These are phyloP conservation scores for Pantelozetes paolii DNA, from an alignment of 2,888 invertebrate genomes.

Conservation along the genomic window DNA sequence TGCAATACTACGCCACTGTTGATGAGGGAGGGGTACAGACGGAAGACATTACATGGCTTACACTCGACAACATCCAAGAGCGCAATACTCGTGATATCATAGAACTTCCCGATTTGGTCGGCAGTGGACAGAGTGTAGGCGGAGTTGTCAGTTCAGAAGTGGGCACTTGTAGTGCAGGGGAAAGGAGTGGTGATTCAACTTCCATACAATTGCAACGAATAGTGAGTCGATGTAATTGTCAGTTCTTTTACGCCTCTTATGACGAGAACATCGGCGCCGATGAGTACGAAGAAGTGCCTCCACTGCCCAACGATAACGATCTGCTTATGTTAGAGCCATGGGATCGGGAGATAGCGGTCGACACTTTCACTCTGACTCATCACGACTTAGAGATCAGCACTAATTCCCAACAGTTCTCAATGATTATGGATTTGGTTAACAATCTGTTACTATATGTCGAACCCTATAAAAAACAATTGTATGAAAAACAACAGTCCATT, in stretches of 20 bases:
- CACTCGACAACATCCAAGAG: constrained; percentile 82
- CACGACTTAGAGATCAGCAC: constrained; percentile 70
- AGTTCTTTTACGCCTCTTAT: constrained; percentile 93
- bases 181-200: constrained; percentile 37
- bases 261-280: constrained; percentile 73
- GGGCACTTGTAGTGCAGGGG: constrained; percentile 55
- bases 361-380: constrained; percentile 96
- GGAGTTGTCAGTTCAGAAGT: constrained; percentile 90
- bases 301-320: constrained; percentile 44
- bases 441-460: constrained; percentile 93
- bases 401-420: constrained; percentile 69
- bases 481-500: constrained; percentile 83
- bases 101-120: constrained; percentile 77
- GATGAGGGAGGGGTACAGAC: constrained; percentile 59
- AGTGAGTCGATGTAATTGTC: constrained; percentile 94
- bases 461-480: constrained; percentile 84
- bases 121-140: constrained; percentile 93
- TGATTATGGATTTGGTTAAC: constrained; percentile 96
- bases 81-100: constrained; percentile 67
- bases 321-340: constrained; percentile 60
- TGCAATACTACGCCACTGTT: constrained; percentile 99
- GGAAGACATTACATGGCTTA: constrained; percentile 91
- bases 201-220: constrained; percentile 79
- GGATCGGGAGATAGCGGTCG: constrained; percentile 80
- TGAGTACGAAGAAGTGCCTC: constrained; percentile 61